Evolutionary conservation across 2,113 vertebrate species (phyloP).

Genomic region (Salminus brasiliensis): DNA sequence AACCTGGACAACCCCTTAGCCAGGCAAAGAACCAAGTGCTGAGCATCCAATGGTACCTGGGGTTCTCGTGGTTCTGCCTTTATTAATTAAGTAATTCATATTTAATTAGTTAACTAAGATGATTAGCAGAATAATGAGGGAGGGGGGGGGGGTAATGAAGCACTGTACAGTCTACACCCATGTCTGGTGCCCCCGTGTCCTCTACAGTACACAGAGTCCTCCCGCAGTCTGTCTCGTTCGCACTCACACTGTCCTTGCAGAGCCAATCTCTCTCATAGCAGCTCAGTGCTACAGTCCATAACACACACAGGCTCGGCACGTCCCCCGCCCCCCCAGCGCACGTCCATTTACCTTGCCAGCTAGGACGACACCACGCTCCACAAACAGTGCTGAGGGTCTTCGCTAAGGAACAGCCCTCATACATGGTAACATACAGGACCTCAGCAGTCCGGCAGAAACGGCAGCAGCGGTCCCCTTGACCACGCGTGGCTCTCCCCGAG

Average conservation of each 20-base stretch:
- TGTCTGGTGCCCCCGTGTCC: no score
- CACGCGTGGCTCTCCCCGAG: background rate
- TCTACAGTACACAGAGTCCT: no score
- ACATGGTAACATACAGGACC: background rate
- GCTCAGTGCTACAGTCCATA: background rate
- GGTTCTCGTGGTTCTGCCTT: no score
- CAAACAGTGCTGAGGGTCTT: background rate
- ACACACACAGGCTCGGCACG: background rate
- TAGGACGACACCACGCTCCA: background rate
- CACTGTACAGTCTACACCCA: no score
- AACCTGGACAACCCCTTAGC: no score
- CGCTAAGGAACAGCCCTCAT: slow-evolving; percentile 6
- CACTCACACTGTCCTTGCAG: background rate
- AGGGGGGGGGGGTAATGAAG: no score
- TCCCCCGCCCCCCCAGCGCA: background rate
- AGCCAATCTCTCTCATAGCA: background rate
- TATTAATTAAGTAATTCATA: no score
- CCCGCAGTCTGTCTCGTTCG: no score
- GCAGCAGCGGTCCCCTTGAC: background rate
- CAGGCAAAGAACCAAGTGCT: no score
- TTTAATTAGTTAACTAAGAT: no score
- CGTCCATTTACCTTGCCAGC: slow-evolving; percentile 16
- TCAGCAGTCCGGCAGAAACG: background rate
- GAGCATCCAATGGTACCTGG: no score
- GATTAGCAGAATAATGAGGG: no score